Evolutionary conservation across 2,113 vertebrate species (phyloP).

Genomic region (Bufo gargarizans): DNA sequence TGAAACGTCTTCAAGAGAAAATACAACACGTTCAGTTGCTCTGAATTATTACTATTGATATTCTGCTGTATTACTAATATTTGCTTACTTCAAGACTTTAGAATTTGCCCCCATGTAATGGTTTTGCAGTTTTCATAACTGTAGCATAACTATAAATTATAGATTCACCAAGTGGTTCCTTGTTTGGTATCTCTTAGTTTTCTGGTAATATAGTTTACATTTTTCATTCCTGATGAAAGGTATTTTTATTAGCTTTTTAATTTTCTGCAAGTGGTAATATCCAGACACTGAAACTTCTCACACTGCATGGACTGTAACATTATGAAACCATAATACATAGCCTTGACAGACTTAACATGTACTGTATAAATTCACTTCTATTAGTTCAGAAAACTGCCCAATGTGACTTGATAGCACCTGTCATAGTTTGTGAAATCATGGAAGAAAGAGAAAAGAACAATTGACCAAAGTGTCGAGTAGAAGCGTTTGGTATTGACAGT

Average conservation of each 20-base stretch:
- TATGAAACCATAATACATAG: slow-evolving; percentile 9
- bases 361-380: neutral
- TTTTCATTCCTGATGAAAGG: neutral
- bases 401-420: neutral
- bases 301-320: neutral
- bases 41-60: too few species aligned
- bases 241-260: neutral
- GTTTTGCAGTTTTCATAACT: neutral
- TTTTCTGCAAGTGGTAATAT: slow-evolving; percentile 12
- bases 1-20: too few species aligned
- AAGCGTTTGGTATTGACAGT: neutral
- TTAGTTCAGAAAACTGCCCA: neutral
- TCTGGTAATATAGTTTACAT: neutral
- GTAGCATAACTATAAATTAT: neutral
- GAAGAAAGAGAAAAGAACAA: slow-evolving; percentile 8
- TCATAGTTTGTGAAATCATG: neutral
- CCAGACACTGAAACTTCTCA: slow-evolving; percentile 35
- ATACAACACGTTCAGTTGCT: too few species aligned
- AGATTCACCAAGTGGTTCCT: neutral
- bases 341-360: slow-evolving; percentile 12
- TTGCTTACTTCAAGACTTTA: neutral
- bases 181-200: too few species aligned
- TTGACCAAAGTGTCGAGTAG: slow-evolving; percentile 5
- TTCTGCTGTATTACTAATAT: neutral
- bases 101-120: neutral